Percentiles rank a stretch among this genome's conserved stretches.
Evolutionary conservation across 2,888 invertebrate genomes (phyloP).

Genomic region (Drosophila suboccidentalis): DNA sequence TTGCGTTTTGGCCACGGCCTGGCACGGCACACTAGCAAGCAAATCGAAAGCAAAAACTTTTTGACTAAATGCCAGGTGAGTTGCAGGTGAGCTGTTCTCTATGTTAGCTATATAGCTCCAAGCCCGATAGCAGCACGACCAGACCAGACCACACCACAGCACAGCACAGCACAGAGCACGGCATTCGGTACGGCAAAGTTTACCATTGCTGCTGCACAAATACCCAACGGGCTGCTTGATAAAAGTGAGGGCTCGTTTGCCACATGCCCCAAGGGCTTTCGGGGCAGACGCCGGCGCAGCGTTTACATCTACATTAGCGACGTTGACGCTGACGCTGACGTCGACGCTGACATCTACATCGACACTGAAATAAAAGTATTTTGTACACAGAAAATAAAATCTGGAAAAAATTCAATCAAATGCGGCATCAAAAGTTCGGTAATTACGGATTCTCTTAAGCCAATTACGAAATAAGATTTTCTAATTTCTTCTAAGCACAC

Average conservation of each 20-base stretch:
- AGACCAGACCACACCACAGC: conserved; percentile 2
- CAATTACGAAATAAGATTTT: no score
- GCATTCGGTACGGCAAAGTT: conserved; percentile 69
- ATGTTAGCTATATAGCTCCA: conserved; percentile 1
- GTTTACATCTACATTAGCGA: conserved; percentile 79
- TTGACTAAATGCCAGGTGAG: conserved; percentile 67
- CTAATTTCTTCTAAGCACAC: no score
- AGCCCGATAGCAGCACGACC: conserved; percentile 28
- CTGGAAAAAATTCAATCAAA: no score
- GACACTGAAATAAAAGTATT: conserved; percentile 47
- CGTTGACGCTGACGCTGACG: conserved; percentile 26
- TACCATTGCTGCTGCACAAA: conserved; percentile 77
- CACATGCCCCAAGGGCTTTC: conserved; percentile 39
- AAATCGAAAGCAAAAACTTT: conserved; percentile 80
- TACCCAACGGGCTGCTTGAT: conserved; percentile 80
- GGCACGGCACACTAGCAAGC: conserved; percentile 69
- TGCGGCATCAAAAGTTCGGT: no score
- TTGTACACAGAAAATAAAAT: no score
- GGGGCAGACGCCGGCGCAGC: conserved; percentile 39
- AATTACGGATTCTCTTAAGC: no score
- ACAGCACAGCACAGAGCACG: conserved; percentile 25
- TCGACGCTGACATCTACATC: conserved; percentile 29
- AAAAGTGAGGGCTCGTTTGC: conserved; percentile 70
- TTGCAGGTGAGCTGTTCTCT: conserved; percentile 47
- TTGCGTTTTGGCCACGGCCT: conserved; percentile 81